phyloP scores from a whole-genome alignment of 92 coral and sea anemone species.

The Porites evermanni region DNA sequence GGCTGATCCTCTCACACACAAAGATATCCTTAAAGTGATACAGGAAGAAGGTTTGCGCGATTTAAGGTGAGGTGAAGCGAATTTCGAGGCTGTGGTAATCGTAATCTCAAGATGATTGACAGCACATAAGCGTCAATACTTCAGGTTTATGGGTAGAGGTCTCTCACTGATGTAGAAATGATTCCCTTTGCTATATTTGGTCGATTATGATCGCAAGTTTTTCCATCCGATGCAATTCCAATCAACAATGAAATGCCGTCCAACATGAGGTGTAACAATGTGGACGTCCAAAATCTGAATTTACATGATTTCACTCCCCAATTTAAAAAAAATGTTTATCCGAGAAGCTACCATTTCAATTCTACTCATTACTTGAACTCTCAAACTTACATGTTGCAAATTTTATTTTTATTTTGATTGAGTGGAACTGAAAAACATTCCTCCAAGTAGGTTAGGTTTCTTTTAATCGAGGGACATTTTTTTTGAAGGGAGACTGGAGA shows the following conservation, averaged over 20 bases:
- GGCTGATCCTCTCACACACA: constrained; percentile 85
- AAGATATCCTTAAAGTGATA: constrained; percentile 92
- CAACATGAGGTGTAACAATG: no score
- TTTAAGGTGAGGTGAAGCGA: constrained; percentile 69
- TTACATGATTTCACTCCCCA: background rate
- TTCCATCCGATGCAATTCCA: background rate
- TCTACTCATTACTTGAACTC: background rate
- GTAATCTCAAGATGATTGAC: constrained; percentile 32
- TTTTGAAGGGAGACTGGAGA: no score
- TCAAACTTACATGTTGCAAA: background rate
- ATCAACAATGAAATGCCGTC: no score
- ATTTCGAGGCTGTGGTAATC: background rate
- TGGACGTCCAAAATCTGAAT: no score
- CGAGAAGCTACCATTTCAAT: background rate
- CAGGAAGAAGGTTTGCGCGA: constrained; percentile 91
- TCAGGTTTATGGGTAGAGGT: constrained; percentile 12
- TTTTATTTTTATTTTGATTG: background rate
- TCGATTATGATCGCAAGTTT: background rate
- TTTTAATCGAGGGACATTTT: no score
- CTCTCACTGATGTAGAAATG: background rate
- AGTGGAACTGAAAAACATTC: background rate
- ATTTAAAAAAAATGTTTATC: background rate
- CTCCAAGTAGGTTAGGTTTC: no score
- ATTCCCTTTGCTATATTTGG: background rate
- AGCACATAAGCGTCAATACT: constrained; percentile 1